A percentile compares a stretch with the other conserved stretches of the same genome.
Conservation (phyloP, 2,113 vertebrate genomes). For the Sturnus vulgaris region DNA sequence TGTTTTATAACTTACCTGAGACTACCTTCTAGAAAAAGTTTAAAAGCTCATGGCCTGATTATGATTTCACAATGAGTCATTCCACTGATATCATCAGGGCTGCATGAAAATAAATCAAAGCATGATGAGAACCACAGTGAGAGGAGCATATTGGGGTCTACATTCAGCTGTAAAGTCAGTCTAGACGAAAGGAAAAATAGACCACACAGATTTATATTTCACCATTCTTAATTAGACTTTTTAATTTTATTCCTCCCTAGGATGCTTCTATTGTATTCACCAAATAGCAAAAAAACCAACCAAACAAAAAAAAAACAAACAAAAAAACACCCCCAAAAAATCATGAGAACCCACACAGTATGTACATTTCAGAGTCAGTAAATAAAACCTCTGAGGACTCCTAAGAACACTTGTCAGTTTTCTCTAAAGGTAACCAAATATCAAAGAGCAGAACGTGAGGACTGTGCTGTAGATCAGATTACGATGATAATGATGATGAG, state of each 20-base stretch:
- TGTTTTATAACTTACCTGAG: neutral
- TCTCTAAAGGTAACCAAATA: neutral
- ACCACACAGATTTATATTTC: neutral
- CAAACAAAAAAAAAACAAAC: too few species aligned
- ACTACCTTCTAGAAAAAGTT: neutral
- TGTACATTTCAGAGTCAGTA: neutral
- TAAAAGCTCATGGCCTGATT: neutral
- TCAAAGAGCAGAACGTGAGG: neutral
- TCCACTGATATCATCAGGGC: neutral
- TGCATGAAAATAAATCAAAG: neutral
- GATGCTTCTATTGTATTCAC: neutral
- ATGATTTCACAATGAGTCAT: neutral
- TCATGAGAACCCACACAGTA: neutral
- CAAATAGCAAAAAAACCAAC: neutral
- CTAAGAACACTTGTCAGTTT: neutral
- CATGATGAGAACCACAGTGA: neutral
- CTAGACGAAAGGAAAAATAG: neutral
- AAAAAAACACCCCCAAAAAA: neutral
- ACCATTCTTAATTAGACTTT: neutral
- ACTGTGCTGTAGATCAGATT: neutral
- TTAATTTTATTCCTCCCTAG: neutral
- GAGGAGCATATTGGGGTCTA: neutral
- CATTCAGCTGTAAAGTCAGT: neutral
- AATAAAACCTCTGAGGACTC: neutral
- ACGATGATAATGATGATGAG: fast-evolving